Conservation (phyloP, 2,888 invertebrate species). For the Ectemnius lituratus region DNA sequence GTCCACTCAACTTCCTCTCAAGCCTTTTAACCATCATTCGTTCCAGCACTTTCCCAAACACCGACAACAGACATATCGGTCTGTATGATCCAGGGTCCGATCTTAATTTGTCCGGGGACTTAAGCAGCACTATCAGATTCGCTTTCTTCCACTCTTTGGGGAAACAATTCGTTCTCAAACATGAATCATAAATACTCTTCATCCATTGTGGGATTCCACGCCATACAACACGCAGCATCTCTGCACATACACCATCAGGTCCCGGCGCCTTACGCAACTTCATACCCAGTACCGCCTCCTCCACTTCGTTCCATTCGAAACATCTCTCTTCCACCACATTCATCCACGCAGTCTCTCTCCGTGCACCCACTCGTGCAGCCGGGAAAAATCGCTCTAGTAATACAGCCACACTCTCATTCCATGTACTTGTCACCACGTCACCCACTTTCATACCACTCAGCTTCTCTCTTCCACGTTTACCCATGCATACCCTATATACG, state of each 20-base stretch:
- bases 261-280: conserved; percentile 13
- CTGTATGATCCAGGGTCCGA: not conserved
- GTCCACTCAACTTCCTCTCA: too few species aligned
- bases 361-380: not conserved
- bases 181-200: conserved; percentile 12
- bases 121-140: not conserved
- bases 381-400: conserved; percentile 9
- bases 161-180: not conserved
- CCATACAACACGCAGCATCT: conserved; percentile 10
- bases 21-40: not conserved
- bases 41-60: conserved; percentile 8
- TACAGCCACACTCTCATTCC: conserved; percentile 16
- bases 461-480: not conserved
- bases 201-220: conserved; percentile 2
- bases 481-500: not conserved
- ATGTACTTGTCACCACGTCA: not conserved
- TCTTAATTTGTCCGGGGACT: not conserved
- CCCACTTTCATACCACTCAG: not conserved
- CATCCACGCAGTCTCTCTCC: not conserved
- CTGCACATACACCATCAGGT: conserved; percentile 1
- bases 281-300: not conserved
- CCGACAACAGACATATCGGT: conserved; percentile 13
- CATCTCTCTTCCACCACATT: not conserved
- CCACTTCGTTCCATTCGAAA: conserved; percentile 13
- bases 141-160: conserved; percentile 15